Percentiles rank a stretch among this genome's conserved stretches.
phyloP scores from a whole-genome alignment of 2,888 invertebrate species.

The Netelia fuscicornis region DNA sequence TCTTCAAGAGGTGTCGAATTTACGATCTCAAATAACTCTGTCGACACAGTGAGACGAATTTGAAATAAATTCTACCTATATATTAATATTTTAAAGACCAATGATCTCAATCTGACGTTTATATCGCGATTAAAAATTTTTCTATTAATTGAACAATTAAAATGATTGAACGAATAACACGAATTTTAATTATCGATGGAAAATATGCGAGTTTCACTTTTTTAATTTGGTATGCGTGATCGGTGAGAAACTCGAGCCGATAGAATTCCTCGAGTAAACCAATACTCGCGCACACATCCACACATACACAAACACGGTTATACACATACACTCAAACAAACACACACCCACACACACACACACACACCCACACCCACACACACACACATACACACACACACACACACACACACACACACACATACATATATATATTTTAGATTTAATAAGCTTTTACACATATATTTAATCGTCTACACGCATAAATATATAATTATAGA shows the following conservation, averaged over 20 bases:
- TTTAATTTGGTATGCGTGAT: slow-evolving; percentile 36
- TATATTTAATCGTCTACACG: background rate
- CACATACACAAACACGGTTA: no score
- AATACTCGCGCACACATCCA: background rate
- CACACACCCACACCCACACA: background rate
- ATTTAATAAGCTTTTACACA: slow-evolving; percentile 1
- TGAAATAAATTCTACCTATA: no score
- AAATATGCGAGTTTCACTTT: slow-evolving; percentile 48
- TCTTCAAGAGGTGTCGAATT: background rate
- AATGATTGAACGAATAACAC: background rate
- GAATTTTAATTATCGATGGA: slow-evolving; percentile 12
- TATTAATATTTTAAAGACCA: no score
- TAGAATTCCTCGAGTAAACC: slow-evolving; percentile 29
- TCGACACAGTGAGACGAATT: no score
- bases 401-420: background rate
- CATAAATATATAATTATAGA: background rate
- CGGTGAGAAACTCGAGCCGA: slow-evolving; percentile 30
- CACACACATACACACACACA: no score
- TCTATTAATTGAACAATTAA: background rate
- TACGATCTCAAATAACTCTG: background rate
- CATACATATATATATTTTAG: background rate
- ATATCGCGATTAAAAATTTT: no score
- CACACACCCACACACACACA: background rate
- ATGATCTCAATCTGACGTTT: no score
- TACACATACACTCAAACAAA: background rate